Conservation (phyloP, 1,140 invertebrate genomes). For the Micrasema minimum region DNA sequence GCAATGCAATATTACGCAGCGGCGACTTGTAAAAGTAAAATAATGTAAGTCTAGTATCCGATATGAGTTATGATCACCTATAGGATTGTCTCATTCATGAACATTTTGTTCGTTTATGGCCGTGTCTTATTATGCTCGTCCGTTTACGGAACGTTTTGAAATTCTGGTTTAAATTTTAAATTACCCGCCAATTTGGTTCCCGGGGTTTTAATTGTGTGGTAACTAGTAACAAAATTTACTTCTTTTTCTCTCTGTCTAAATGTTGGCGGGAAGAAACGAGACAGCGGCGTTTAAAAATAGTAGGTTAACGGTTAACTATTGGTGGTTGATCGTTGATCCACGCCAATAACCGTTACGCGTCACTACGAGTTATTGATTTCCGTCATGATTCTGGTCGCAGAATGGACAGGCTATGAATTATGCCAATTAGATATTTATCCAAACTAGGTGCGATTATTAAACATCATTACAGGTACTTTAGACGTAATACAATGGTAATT, state of each 20-base stretch:
- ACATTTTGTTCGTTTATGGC: conserved; percentile 18
- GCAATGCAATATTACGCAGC: not conserved
- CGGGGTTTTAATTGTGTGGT: conserved; percentile 2
- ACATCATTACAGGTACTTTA: not conserved
- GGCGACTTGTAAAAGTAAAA: not conserved
- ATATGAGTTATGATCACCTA: conserved; percentile 24
- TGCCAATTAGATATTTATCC: not conserved
- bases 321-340: not conserved
- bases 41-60: not conserved
- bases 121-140: conserved; percentile 13
- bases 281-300: not conserved
- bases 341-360: not conserved
- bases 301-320: not conserved
- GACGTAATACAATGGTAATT: not conserved
- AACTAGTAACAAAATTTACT: not conserved
- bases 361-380: not conserved
- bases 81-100: conserved; percentile 23
- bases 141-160: conserved; percentile 24
- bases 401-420: conserved; percentile 1
- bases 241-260: not conserved
- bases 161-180: conserved; percentile 18
- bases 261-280: not conserved
- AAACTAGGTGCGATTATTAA: not conserved
- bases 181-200: conserved; percentile 21
- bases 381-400: not conserved